Base-by-base conservation (phyloP, 2,888 invertebrate species). In the Watsonalla cultraria region DNA sequence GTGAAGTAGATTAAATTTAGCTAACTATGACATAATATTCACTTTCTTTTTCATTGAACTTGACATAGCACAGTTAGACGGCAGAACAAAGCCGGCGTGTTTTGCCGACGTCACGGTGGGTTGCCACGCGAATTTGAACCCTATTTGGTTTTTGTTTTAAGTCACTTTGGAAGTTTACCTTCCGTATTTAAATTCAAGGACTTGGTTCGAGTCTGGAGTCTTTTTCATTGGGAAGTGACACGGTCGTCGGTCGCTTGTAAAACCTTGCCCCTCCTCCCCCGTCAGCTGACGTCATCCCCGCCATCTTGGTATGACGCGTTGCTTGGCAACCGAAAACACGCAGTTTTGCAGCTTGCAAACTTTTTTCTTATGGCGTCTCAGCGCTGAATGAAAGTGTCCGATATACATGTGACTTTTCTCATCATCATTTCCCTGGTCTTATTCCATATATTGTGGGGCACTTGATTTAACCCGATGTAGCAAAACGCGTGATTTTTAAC, bases 221-320 rank as follows among this genome's bases (percentile, higher is more conserved):
- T 84, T 88, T 87, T 87, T 86, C 79, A 85, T 80, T 82, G 83
- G 86, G 87, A 88, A 88, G 83, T 86, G 84, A 84, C 81, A 84
- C 84, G 82, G 80, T 84, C 80, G 81, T 70, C 76, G 71, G 73
- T 70, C 73, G 80, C 72, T 78, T 68, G 68, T 67, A 75, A 83
- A 82, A 84, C 86, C 86, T 86, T 84, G 84, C 79, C 79, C 70
- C 78, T 75, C 62, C 60, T 68, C 63, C 67, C 62, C 58, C 48
- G 7, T 74, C 76, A 68, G 78, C 71, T 90, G 88, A 90, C 90
- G 90, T 89, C 86, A 89, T 66, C 76, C 70, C 74, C 88, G 90
- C 90, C 90, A 90, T 90, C 90, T 90, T 90, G 88, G 80, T 78
- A 76, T 80, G 76, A 80, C 78, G 78, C 81, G 89, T 90, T 87